A percentile compares a stretch with the other conserved stretches of the same genome.
phyloP scores from a whole-genome alignment of 2,113 vertebrate genomes.

The Dasyprocta punctata region DNA sequence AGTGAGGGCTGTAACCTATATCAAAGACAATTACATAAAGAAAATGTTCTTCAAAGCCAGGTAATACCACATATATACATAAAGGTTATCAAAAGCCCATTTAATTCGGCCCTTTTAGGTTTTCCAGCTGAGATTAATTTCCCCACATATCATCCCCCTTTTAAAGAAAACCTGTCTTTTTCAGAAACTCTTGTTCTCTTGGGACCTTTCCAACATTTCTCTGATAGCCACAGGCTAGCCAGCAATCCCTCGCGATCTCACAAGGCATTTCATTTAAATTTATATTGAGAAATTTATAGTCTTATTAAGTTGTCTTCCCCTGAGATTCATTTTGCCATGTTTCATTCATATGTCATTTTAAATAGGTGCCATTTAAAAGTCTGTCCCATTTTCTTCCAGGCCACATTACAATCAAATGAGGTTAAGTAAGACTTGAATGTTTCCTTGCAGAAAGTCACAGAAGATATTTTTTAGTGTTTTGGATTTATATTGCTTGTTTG shows the following conservation, averaged over 20 bases:
- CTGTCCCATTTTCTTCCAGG: conserved; percentile 76
- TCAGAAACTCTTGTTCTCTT: conserved; percentile 62
- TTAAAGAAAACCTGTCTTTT: conserved; percentile 64
- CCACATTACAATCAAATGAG: conserved; percentile 71
- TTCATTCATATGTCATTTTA: conserved; percentile 77
- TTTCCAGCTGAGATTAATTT: conserved; percentile 80
- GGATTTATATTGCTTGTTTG: conserved; percentile 20
- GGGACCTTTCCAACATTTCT: conserved; percentile 69
- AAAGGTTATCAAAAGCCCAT: conserved; percentile 76
- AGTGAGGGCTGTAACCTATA: conserved; percentile 69
- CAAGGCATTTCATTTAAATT: conserved; percentile 82
- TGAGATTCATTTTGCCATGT: conserved; percentile 77
- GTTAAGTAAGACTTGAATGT: conserved; percentile 69
- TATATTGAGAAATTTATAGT: conserved; percentile 83
- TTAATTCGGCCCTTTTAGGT: conserved; percentile 66
- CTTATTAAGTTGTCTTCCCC: conserved; percentile 81
- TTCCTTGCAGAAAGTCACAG: conserved; percentile 26
- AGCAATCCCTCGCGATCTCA: conserved; percentile 61
- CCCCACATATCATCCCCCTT: conserved; percentile 58
- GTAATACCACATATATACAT: conserved; percentile 66
- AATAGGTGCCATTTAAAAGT: conserved; percentile 76
- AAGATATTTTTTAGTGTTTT: conserved; percentile 24
- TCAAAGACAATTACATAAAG: conserved; percentile 72
- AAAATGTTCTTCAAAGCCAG: conserved; percentile 62
- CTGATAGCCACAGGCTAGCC: conserved; percentile 77